Base-by-base conservation (phyloP, 2,888 invertebrate genomes). In the Protophormia terraenovae region DNA sequence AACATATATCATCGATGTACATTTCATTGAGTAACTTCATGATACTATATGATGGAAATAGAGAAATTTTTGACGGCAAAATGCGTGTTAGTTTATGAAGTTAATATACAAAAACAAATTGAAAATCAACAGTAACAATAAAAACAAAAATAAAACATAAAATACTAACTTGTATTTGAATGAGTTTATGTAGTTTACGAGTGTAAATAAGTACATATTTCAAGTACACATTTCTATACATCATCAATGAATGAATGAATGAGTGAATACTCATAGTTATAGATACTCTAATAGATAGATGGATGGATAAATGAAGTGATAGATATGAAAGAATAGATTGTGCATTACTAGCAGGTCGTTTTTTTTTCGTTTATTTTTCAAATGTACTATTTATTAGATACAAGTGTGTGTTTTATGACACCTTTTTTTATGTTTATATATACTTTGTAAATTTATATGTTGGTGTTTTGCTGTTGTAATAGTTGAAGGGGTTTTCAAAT, bases 11-110 rank as follows among this genome's bases (percentile, higher is more conserved):
- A 75, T 50, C 12, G 75, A 64, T 76, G 53, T 50, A 41, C 41
- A 66, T 66, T 64, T 75, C 41, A 64, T 41, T 38, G 16, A 53
- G 32, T 50, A 47, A 62, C 62, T 47, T 47, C 69, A 78, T 78
- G 4, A 4, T 41, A n/a, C 14, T 14, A 29, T 71, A 8, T n/a
- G 32, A 45, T n/a, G 19, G 60, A 29, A 0, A 45, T 47, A 27
- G 47, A 69, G 45, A 55, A n/a, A n/a, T n/a, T n/a, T 35, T 66
- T 66, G 16, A 66, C 29, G 66, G 47, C 16, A 16, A 29, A 66
- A 45, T 47, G 66, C 41, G 41, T 66, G 47, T 58, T 38, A 60
- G 60, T 60, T 50, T 64, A 24, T 60, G 16, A 73, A 41, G 45
- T 35, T 47, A 32, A 22, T 47, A 24, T 24, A 10, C 4, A 32